A percentile compares a stretch with the other conserved stretches of the same genome.
Evolutionary conservation across 1,140 invertebrate genomes (phyloP).

Genomic region (Trichonephila clavata): DNA sequence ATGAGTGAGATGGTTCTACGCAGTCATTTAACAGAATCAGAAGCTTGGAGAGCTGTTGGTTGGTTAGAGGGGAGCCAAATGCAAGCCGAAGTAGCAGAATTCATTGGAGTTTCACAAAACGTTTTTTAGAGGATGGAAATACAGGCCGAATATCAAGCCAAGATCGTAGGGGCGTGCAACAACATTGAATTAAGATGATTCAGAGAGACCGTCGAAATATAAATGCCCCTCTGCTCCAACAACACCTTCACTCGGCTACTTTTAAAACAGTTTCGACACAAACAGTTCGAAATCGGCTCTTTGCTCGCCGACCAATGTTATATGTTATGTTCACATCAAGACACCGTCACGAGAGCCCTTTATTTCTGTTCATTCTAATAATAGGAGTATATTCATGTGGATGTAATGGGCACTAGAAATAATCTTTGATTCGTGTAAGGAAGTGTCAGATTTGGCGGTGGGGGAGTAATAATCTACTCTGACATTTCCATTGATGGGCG

Average conservation of each 20-base stretch:
- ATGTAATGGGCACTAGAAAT: too few relatives aligned
- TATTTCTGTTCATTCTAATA: too few relatives aligned
- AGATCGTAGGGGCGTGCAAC: neutral
- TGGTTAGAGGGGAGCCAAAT: too few relatives aligned
- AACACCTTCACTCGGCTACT: neutral
- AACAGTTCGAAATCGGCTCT: neutral
- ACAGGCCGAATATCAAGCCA: too few relatives aligned
- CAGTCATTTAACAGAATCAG: neutral
- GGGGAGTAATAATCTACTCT: too few relatives aligned
- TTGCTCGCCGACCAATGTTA: neutral
- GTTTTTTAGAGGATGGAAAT: neutral
- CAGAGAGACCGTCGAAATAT: neutral
- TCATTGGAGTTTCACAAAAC: neutral
- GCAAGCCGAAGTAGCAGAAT: neutral
- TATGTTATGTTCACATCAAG: neutral
- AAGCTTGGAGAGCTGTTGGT: too few relatives aligned
- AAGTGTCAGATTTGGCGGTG: too few relatives aligned
- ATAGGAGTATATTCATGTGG: too few relatives aligned
- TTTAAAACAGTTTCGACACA: neutral
- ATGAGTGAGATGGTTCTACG: neutral
- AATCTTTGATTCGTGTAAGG: neutral
- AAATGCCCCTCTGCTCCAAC: neutral
- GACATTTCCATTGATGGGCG: too few relatives aligned
- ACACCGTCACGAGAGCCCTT: neutral
- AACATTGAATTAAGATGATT: neutral